These are phyloP conservation scores for Premnoplex brunnescens DNA, from an alignment of 2,797 vertebrate genomes.

Conservation along the genomic window DNA sequence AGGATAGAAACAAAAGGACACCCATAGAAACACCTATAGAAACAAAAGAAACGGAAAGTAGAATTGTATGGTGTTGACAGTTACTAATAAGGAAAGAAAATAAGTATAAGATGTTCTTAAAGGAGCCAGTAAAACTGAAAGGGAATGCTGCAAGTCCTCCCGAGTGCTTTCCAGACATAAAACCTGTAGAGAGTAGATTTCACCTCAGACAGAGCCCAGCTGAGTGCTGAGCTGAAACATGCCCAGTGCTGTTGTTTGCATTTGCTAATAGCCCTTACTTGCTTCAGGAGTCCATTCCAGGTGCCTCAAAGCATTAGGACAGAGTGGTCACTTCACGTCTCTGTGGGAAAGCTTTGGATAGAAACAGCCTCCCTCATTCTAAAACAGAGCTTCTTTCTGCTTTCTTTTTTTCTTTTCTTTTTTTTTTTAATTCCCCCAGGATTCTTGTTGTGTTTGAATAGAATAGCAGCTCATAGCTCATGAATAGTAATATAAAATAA, in stretches of 20 bases:
- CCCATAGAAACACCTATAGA: neutral
- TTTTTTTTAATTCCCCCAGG: rapidly evolving
- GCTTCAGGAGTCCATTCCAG: neutral
- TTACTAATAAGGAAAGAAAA: neutral
- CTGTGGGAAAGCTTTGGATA: neutral
- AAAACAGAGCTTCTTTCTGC: neutral
- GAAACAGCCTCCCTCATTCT: neutral
- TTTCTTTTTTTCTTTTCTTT: neutral
- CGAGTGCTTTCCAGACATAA: neutral
- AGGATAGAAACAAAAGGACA: too few relatives aligned
- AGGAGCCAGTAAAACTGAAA: neutral
- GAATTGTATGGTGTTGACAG: neutral
- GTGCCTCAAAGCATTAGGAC: neutral
- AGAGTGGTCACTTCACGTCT: neutral
- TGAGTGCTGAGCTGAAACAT: neutral
- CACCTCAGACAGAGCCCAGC: neutral
- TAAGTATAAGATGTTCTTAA: neutral
- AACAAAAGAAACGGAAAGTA: neutral
- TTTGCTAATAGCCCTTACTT: neutral
- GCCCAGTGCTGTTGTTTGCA: neutral
- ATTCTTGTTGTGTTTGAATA: neutral
- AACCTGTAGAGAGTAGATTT: neutral
- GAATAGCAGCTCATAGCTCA: neutral
- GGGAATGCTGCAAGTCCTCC: neutral
- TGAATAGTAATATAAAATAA: neutral